Conservation (phyloP, 2,797 vertebrate genomes). For the Pampus argenteus region DNA sequence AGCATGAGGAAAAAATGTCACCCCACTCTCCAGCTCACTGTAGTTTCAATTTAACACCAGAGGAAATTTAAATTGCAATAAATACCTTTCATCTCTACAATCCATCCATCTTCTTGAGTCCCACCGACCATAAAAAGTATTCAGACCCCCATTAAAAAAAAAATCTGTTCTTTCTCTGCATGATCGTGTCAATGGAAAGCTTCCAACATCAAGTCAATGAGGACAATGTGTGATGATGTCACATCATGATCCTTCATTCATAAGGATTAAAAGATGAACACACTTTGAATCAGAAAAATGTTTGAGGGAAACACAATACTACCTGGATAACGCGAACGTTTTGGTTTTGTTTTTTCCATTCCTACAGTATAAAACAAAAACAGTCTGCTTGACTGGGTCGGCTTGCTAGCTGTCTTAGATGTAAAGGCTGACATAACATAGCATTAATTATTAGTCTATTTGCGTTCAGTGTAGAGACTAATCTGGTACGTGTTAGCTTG, state of each 20-base stretch:
- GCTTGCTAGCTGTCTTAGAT: no score
- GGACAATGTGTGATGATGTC: slow-evolving; percentile 13
- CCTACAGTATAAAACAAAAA: no score
- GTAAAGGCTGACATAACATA: no score
- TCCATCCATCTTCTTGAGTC: slow-evolving; percentile 52
- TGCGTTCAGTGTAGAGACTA: no score
- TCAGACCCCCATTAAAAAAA: slow-evolving; percentile 19
- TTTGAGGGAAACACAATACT: background rate
- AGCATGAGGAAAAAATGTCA: slow-evolving; percentile 31
- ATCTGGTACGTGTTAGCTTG: no score
- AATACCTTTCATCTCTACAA: slow-evolving; percentile 40
- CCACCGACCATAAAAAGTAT: slow-evolving; percentile 57
- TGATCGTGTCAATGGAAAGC: background rate
- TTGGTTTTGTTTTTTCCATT: no score
- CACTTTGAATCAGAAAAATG: background rate
- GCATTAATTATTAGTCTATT: no score
- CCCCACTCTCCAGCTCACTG: slow-evolving; percentile 33
- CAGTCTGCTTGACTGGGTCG: no score
- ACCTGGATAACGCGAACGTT: no score
- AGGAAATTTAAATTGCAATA: slow-evolving; percentile 40
- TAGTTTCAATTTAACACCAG: slow-evolving; percentile 52
- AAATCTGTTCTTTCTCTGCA: slow-evolving; percentile 17
- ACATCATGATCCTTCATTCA: slow-evolving; percentile 3
- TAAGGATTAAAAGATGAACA: background rate
- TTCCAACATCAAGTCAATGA: slow-evolving; percentile 1